Base-by-base conservation (phyloP, 2,113 vertebrate genomes). In the Megaceryle maxima region DNA sequence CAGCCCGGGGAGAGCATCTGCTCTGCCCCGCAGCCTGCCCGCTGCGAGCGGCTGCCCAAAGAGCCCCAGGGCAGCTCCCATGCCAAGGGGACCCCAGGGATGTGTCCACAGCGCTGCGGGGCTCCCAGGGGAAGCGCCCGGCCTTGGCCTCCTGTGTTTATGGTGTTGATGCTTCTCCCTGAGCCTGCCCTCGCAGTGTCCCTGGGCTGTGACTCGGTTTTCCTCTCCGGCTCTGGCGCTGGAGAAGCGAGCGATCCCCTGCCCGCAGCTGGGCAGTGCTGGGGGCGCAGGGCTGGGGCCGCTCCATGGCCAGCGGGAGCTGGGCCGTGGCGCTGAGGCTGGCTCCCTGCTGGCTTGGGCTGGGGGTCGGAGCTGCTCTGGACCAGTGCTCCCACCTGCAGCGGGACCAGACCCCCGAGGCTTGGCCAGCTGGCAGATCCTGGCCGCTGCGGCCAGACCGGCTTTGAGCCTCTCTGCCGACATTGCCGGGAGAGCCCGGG, bases 271-370 rank as follows among this genome's bases (percentile, higher is more conserved):
- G 9, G 66, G 60, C 51, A 39, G 55, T 13, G 48, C 43, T 29
- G 41, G 60, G 11, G 46, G 46, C 25, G 24, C 50, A 25, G 50
- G 59, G 48, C 60, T 66, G 75, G 12, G 24, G 46, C 16, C 5
- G 39, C n/a, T 28, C 50, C 1, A 0, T 3, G 39, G 43, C 67
- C 9, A 16, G 51, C 2, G 0, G 60, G 35, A 43, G 29, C 62
- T 31, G 39, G 33, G 1, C 31, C 11, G 26, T 35, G 1, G 0
- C 0, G 5, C 55, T 18, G 35, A 31, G 35, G 39, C 29, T 46
- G 60, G 15, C 20, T 44, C 5, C 0, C 6, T 29, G 67, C 59
- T 62, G 41, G 59, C 19, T 56, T 39, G 0, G 2, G 35, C 13
- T 31, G 41, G 7, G 16, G 4, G 25, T 43, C 6, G 33, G 62